phyloP scores from a whole-genome alignment of 1,140 invertebrate species.

The Dendrolimus kikuchii region DNA sequence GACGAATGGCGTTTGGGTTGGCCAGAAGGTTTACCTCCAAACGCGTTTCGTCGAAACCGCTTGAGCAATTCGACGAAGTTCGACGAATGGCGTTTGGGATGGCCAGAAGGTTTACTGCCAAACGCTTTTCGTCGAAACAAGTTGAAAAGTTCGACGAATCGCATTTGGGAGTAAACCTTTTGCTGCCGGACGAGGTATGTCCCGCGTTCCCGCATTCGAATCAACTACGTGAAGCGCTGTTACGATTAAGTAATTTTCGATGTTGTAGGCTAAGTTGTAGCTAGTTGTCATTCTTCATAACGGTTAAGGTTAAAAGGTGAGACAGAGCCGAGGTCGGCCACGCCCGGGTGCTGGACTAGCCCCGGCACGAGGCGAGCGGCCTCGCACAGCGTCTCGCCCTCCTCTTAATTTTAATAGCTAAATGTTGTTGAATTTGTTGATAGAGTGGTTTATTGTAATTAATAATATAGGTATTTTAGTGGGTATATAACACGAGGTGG shows the following conservation, averaged over 20 bases:
- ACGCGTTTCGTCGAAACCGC: too few species aligned
- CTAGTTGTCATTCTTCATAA: constrained; percentile 45
- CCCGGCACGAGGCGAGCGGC: constrained; percentile 2
- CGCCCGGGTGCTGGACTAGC: too few species aligned
- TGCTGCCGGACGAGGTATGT: too few species aligned
- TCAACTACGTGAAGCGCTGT: constrained; percentile 16
- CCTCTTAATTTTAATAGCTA: constrained; percentile 66
- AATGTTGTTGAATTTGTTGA: constrained; percentile 69
- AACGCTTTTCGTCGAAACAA: too few species aligned
- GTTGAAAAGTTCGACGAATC: too few species aligned
- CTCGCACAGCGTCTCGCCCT: constrained; percentile 28
- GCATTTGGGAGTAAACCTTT: too few species aligned
- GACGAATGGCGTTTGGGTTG: too few species aligned
- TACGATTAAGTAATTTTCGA: constrained; percentile 41
- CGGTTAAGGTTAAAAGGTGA: constrained; percentile 19
- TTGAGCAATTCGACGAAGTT: too few species aligned
- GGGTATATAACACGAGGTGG: constrained; percentile 45
- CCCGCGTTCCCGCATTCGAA: constrained; percentile 1
- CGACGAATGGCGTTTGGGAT: too few species aligned
- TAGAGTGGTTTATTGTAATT: constrained; percentile 64
- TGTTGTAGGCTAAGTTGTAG: constrained; percentile 59
- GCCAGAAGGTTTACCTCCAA: too few species aligned
- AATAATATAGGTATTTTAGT: constrained; percentile 51
- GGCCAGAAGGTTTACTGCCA: too few species aligned
- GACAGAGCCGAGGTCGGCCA: background rate